phyloP scores from a whole-genome alignment of 2,888 invertebrate genomes.

The Physocephala rufipes region DNA sequence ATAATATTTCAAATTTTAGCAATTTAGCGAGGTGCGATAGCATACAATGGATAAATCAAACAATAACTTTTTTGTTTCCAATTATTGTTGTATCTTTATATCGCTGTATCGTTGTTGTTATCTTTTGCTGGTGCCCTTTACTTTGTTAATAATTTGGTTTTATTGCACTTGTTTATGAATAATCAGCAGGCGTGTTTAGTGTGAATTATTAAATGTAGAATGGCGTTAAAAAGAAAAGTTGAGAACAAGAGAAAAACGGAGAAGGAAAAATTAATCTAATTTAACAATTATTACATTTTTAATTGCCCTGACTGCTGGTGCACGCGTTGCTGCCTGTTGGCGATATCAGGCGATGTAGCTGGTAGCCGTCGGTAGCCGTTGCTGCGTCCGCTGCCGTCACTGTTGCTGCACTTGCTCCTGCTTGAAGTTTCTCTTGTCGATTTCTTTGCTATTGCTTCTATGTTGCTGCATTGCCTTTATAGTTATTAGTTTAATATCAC shows the following conservation, averaged over 20 bases:
- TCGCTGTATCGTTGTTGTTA: constrained; percentile 6
- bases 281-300: constrained; percentile 37
- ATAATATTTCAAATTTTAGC: too few relatives aligned
- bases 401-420: background rate
- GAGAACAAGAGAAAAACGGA: constrained; percentile 13
- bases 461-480: too few relatives aligned
- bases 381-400: background rate
- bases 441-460: background rate
- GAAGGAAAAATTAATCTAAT: constrained; percentile 36
- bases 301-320: constrained; percentile 22
- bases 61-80: too few relatives aligned
- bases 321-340: background rate
- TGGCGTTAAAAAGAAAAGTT: constrained; percentile 47
- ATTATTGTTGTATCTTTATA: too few relatives aligned
- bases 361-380: background rate
- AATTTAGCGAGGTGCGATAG: too few relatives aligned
- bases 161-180: constrained; percentile 40
- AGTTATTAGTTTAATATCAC: background rate
- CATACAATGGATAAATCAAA: too few relatives aligned
- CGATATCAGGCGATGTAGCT: background rate
- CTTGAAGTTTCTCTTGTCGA: background rate
- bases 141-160: constrained; percentile 26
- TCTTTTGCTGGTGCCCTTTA: constrained; percentile 1
- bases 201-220: constrained; percentile 61
- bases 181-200: constrained; percentile 56